Conservation (phyloP, 2,888 invertebrate species). For the Atherix ibis region DNA sequence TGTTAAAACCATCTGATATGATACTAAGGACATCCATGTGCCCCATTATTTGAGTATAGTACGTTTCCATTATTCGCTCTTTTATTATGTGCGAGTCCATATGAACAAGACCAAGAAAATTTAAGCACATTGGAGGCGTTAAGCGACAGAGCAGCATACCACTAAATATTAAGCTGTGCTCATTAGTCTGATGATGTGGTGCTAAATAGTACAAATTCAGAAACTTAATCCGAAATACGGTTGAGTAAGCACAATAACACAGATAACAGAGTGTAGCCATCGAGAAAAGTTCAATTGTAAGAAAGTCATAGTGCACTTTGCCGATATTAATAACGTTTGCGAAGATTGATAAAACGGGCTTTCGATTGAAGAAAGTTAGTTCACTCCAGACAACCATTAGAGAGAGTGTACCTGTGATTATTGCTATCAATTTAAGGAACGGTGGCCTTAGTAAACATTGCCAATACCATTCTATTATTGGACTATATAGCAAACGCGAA, state of each 20-base stretch:
- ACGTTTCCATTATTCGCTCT: conserved; percentile 66
- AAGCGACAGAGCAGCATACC: conserved; percentile 96
- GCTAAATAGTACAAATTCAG: conserved; percentile 95
- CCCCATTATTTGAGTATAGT: conserved; percentile 97
- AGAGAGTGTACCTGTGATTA: conserved; percentile 62
- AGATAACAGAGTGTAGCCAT: conserved; percentile 85
- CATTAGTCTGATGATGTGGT: conserved; percentile 95
- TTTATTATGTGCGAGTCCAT: conserved; percentile 93
- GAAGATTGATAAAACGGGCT: conserved; percentile 88
- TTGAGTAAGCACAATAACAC: conserved; percentile 95
- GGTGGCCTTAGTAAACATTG: conserved; percentile 69
- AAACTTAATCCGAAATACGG: conserved; percentile 88
- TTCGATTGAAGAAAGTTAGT: conserved; percentile 88
- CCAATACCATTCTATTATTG: conserved; percentile 89
- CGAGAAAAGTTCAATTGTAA: conserved; percentile 87
- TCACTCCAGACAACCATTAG: conserved; percentile 97
- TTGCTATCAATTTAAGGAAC: conserved; percentile 54
- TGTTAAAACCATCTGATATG: conserved; percentile 94
- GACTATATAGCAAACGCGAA: conserved; percentile 45
- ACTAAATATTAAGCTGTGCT: conserved; percentile 95
- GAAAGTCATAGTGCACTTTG: conserved; percentile 70
- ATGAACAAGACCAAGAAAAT: conserved; percentile 93
- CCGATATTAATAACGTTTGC: conserved; percentile 84
- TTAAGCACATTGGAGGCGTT: conserved; percentile 95
- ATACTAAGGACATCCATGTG: conserved; percentile 98